Evolutionary conservation across 2,888 invertebrate genomes (phyloP).

Genomic region (Acronicta psi): DNA sequence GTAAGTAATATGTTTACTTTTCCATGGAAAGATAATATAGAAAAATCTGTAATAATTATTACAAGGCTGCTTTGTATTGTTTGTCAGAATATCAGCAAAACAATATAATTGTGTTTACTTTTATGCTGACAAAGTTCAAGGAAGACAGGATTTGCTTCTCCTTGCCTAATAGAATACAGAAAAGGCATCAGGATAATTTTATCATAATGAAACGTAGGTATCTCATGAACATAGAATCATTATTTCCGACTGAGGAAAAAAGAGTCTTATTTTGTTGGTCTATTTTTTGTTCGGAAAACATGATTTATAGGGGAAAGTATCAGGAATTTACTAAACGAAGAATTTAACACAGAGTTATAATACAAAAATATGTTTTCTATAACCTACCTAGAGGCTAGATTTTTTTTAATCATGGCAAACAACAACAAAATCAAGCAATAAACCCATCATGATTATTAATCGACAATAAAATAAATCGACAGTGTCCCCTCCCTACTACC

Average conservation of each 20-base stretch:
- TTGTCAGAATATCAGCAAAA: conserved; percentile 8
- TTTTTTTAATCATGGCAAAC: no score
- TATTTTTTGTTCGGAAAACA: conserved; percentile 5
- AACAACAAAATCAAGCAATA: no score
- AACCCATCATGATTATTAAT: conserved; percentile 14
- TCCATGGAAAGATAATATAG: not conserved
- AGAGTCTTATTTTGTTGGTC: conserved; percentile 6
- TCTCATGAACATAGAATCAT: conserved; percentile 21
- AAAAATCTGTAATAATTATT: no score
- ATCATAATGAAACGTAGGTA: conserved; percentile 48
- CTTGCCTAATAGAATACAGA: conserved; percentile 12
- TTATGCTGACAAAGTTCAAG: conserved; percentile 35
- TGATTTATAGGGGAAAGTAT: conserved; percentile 8
- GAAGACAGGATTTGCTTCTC: conserved; percentile 9
- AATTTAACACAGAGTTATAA: not conserved
- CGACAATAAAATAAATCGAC: conserved; percentile 56
- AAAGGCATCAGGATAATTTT: conserved; percentile 33
- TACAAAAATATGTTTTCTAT: not conserved
- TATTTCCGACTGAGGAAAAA: conserved; percentile 14
- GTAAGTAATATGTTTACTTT: no score
- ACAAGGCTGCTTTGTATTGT: conserved; percentile 14
- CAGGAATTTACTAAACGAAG: conserved; percentile 2
- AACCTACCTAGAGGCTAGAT: no score
- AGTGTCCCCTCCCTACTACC: conserved; percentile 66
- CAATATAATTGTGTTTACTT: conserved; percentile 8